These are phyloP conservation scores for Bucco capensis DNA, from an alignment of 2,113 vertebrate species.

Conservation along the genomic window DNA sequence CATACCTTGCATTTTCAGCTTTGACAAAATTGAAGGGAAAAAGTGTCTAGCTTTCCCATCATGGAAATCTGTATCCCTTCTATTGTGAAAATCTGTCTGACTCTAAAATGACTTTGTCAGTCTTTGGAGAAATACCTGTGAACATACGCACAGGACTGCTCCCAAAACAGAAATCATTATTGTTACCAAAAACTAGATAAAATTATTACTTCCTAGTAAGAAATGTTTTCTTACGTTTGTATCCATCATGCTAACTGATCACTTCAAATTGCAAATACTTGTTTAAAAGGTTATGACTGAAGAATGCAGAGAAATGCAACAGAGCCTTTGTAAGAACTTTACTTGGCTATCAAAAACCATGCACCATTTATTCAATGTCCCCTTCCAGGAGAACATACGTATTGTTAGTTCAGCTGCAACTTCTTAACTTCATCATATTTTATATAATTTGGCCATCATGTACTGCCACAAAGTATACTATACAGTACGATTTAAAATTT, in stretches of 20 bases:
- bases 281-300: conserved; percentile 50
- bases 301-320: conserved; percentile 53
- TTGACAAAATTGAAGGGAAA: background rate
- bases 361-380: conserved; percentile 72
- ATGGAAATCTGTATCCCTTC: no score
- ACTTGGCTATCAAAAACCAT: conserved; percentile 72
- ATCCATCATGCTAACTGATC: conserved; percentile 1
- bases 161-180: background rate
- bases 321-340: conserved; percentile 59
- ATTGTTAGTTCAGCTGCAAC: conserved; percentile 80
- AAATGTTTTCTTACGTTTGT: conserved; percentile 4
- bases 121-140: background rate
- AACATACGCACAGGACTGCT: background rate
- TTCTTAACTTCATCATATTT: conserved; percentile 76
- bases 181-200: background rate
- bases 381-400: conserved; percentile 72
- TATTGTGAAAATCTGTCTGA: background rate
- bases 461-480: conserved; percentile 65
- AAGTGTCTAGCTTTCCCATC: background rate
- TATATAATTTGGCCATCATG: conserved; percentile 72
- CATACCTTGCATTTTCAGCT: background rate
- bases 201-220: conserved; percentile 19
- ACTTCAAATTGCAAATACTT: conserved; percentile 48
- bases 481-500: conserved; percentile 73
- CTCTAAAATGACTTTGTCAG: background rate